These are phyloP conservation scores for Eidolon dupreanum DNA, from an alignment of 2,797 vertebrate species.

Conservation along the genomic window DNA sequence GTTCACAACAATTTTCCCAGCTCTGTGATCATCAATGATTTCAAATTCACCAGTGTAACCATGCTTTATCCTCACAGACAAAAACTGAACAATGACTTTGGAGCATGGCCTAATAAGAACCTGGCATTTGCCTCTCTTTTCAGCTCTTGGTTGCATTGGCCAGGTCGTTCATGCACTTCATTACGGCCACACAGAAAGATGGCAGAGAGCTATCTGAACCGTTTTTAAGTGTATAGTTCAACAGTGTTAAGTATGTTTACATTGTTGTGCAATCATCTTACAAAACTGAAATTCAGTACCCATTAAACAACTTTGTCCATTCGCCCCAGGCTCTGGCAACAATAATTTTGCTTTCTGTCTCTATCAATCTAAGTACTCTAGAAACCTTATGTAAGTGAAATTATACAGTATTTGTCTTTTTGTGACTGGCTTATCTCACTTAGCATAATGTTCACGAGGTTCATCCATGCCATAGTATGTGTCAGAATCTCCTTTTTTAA, in stretches of 20 bases:
- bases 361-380: neutral
- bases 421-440: neutral
- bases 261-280: neutral
- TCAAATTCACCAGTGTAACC: no score
- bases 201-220: neutral
- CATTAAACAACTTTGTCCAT: neutral
- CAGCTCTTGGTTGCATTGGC: no score
- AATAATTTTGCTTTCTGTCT: neutral
- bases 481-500: neutral
- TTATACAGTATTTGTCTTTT: neutral
- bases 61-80: no score
- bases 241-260: neutral
- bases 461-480: neutral
- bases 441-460: neutral
- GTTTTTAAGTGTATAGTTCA: neutral
- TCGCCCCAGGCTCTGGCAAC: neutral
- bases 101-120: no score
- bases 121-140: no score
- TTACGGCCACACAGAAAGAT: no score
- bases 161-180: no score
- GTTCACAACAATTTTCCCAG: no score
- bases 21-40: no score
- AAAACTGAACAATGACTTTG: no score
- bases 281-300: neutral
- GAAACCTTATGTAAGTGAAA: neutral